phyloP scores from a whole-genome alignment of 2,888 invertebrate species.

The Trichopria drosophilae region DNA sequence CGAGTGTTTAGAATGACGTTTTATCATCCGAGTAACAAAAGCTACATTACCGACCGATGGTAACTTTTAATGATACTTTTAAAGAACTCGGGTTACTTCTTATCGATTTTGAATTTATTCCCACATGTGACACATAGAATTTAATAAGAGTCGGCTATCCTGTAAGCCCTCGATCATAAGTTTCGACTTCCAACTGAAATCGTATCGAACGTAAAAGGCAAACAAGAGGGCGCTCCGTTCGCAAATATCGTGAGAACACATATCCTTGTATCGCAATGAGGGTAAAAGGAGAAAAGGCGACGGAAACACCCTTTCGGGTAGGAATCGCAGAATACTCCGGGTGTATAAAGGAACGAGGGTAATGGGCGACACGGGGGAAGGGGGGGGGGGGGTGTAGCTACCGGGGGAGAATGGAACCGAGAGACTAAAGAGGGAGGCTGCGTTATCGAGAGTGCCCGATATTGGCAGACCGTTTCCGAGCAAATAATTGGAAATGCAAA shows the following conservation, averaged over 20 bases:
- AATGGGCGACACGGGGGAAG: conserved; percentile 18
- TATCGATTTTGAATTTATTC: too few species aligned
- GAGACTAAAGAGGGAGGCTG: conserved; percentile 4
- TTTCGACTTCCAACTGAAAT: too few species aligned
- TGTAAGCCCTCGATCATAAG: too few species aligned
- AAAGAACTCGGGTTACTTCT: too few species aligned
- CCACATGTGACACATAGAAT: too few species aligned
- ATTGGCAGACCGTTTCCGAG: conserved; percentile 57
- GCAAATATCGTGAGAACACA: conserved; percentile 15
- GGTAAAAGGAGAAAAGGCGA: conserved; percentile 19
- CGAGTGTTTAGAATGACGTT: too few species aligned
- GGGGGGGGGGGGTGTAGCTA: conserved; percentile 20
- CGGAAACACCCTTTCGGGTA: conserved; percentile 13
- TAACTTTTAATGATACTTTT: too few species aligned
- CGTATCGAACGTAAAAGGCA: too few species aligned
- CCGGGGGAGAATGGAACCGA: conserved; percentile 22
- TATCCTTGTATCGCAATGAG: conserved; percentile 21
- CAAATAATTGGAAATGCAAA: conserved; percentile 59
- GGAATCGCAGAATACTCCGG: conserved; percentile 10
- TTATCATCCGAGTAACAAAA: too few species aligned
- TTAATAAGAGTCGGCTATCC: too few species aligned
- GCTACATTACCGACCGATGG: too few species aligned
- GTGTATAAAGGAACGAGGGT: conserved; percentile 10
- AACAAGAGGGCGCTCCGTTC: conserved; percentile 13
- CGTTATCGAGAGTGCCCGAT: conserved; percentile 52